Evolutionary conservation across 2,113 vertebrate genomes (phyloP).

Genomic region (Crotophaga sulcirostris): DNA sequence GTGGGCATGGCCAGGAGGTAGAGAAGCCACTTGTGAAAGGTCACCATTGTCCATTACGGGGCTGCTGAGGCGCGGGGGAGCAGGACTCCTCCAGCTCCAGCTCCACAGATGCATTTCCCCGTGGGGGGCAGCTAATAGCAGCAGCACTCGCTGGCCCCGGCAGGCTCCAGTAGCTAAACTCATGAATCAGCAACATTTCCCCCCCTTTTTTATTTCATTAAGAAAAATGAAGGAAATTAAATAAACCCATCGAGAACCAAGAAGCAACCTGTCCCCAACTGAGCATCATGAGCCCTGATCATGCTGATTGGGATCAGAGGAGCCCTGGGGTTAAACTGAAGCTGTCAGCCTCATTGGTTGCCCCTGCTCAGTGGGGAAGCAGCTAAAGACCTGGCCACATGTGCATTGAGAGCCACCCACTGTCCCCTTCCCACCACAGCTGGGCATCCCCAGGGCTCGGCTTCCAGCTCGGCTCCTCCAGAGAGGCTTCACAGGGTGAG

Average conservation of each 20-base stretch:
- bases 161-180: not conserved
- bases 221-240: not conserved
- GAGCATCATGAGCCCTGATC: not conserved
- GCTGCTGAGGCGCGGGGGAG: not conserved
- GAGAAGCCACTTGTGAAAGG: slow-evolving; percentile 42
- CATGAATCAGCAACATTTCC: not conserved
- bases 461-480: not conserved
- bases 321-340: not conserved
- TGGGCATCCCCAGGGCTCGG: not conserved
- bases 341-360: not conserved
- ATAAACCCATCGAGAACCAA: not conserved
- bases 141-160: not conserved
- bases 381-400: not conserved
- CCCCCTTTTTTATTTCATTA: not conserved
- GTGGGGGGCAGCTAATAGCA: not conserved
- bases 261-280: not conserved
- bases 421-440: not conserved
- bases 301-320: not conserved
- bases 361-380: not conserved
- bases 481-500: not conserved
- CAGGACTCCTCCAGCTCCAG: not conserved
- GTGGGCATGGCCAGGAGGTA: not conserved
- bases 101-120: not conserved
- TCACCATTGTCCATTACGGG: not conserved
- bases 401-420: not conserved